These are phyloP conservation scores for Hyphantria cunea DNA, from an alignment of 1,140 invertebrate genomes.

Conservation along the genomic window DNA sequence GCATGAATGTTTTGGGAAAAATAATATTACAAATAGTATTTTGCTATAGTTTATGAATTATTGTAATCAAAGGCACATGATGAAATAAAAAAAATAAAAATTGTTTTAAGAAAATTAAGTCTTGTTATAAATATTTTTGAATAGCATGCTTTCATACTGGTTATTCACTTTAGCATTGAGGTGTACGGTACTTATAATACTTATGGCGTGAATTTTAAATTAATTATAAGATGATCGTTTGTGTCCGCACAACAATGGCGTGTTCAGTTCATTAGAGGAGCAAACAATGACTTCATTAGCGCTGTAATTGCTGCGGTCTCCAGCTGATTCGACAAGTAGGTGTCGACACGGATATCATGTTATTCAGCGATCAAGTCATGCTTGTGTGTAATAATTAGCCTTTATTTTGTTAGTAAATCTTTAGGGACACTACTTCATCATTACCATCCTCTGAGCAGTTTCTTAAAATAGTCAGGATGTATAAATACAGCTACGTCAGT, in stretches of 20 bases:
- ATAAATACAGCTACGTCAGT: no score
- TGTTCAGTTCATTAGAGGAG: slow-evolving; percentile 70
- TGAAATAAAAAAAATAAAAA: no score
- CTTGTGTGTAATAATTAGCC: slow-evolving; percentile 11
- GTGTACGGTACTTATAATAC: no score
- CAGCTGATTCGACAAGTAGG: slow-evolving; percentile 32
- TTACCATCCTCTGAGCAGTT: background rate
- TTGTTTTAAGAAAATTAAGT: no score
- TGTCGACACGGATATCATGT: slow-evolving; percentile 22
- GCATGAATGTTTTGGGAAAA: no score
- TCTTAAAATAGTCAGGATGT: no score
- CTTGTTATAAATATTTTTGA: no score
- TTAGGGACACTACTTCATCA: background rate
- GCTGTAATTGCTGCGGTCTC: slow-evolving; percentile 63
- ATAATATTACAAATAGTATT: no score
- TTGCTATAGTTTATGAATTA: no score
- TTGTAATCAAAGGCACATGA: no score
- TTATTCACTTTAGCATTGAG: no score
- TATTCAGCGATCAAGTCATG: slow-evolving; percentile 17
- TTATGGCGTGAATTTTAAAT: slow-evolving; percentile 4
- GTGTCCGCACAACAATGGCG: slow-evolving; percentile 51
- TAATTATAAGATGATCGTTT: slow-evolving; percentile 28
- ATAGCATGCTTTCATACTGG: no score
- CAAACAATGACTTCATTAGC: slow-evolving; percentile 77
- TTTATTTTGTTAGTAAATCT: slow-evolving; percentile 12